Conservation (phyloP, 2,797 vertebrate species). For the Artibeus lituratus region DNA sequence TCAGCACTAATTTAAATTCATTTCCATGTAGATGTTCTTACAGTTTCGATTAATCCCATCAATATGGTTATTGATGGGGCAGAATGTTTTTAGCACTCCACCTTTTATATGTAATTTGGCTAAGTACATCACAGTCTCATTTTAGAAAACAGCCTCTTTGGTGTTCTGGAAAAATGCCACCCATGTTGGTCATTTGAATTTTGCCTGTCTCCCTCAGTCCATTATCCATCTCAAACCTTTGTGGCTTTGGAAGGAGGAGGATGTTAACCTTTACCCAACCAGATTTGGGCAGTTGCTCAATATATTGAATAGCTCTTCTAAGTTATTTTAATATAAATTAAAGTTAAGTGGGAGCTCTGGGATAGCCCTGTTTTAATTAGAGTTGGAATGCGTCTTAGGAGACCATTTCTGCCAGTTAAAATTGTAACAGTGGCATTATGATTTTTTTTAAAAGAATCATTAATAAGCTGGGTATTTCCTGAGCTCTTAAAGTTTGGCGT, state of each 20-base stretch:
- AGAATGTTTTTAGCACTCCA: not conserved
- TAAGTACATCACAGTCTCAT: not conserved
- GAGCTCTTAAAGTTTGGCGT: not conserved
- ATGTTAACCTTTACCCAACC: not conserved
- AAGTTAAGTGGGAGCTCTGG: constrained; percentile 63
- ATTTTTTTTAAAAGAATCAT: constrained; percentile 13
- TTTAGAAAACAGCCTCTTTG: constrained; percentile 6
- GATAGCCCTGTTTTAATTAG: constrained; percentile 68
- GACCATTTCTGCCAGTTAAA: constrained; percentile 51
- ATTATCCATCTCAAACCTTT: not conserved
- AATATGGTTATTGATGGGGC: not conserved
- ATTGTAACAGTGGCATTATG: constrained; percentile 31
- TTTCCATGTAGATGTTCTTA: constrained; percentile 31
- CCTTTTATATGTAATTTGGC: not conserved
- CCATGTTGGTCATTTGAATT: not conserved
- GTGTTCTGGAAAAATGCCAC: not conserved
- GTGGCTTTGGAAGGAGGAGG: not conserved
- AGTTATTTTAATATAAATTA: constrained; percentile 66
- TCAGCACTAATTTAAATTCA: not conserved
- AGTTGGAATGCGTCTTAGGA: constrained; percentile 63
- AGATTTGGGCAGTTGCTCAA: not conserved
- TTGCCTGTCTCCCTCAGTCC: not conserved
- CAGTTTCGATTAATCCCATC: not conserved
- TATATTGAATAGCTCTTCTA: not conserved
- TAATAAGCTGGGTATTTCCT: constrained; percentile 43